phyloP scores from a whole-genome alignment of 2,888 invertebrate genomes.

The Mactromeris polynyma region DNA sequence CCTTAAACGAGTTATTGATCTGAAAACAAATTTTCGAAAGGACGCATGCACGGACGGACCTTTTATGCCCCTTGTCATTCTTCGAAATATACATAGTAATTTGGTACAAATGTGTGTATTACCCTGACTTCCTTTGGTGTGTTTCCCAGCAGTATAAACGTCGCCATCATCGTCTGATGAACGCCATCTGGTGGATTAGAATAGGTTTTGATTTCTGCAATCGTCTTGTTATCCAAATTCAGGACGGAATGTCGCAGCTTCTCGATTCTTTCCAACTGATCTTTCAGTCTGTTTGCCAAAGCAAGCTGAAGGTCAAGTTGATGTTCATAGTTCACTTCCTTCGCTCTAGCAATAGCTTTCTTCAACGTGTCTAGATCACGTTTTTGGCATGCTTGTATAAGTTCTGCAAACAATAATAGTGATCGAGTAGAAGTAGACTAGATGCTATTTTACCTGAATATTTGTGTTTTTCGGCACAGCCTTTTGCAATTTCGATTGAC shows the following conservation, averaged over 20 bases:
- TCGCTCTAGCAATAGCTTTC: slow-evolving; percentile 77
- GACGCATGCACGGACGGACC: too few relatives aligned
- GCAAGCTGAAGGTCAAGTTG: slow-evolving; percentile 82
- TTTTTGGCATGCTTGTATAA: slow-evolving; percentile 78
- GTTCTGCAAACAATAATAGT: slow-evolving; percentile 67
- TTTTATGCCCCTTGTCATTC: too few relatives aligned
- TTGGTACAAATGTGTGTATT: not conserved
- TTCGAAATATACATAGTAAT: too few relatives aligned
- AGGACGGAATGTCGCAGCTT: slow-evolving; percentile 82
- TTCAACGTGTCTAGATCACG: slow-evolving; percentile 75
- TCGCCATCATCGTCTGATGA: slow-evolving; percentile 82
- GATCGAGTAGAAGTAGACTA: too few relatives aligned
- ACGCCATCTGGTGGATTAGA: slow-evolving; percentile 83
- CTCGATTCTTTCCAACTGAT: slow-evolving; percentile 80
- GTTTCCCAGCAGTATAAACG: slow-evolving; percentile 83
- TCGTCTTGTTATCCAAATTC: slow-evolving; percentile 83
- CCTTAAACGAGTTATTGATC: too few relatives aligned
- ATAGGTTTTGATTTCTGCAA: slow-evolving; percentile 85
- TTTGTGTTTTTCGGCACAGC: too few relatives aligned
- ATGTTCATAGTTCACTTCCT: slow-evolving; percentile 78
- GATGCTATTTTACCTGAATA: too few relatives aligned
- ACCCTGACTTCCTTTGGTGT: slow-evolving; percentile 80
- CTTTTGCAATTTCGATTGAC: too few relatives aligned
- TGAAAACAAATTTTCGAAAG: too few relatives aligned
- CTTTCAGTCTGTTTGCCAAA: slow-evolving; percentile 75